Conservation (phyloP, 2,113 vertebrate genomes). For the Ageneiosus marmoratus region DNA sequence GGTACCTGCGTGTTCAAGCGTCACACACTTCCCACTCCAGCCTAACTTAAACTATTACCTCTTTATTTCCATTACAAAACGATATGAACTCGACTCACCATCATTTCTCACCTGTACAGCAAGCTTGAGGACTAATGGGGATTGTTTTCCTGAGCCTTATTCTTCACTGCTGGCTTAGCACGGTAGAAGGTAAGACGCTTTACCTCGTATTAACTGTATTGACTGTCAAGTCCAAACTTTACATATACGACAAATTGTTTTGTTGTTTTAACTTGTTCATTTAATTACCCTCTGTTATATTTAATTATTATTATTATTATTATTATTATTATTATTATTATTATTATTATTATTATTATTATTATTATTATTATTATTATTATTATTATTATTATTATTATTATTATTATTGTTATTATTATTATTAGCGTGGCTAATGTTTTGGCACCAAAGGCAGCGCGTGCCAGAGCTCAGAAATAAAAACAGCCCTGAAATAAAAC, state of each 20-base stretch:
- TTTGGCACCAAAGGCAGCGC: background rate
- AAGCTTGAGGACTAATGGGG: conserved; percentile 92
- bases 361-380: no score
- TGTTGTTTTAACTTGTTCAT: no score
- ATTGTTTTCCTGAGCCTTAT: conserved; percentile 85
- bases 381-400: no score
- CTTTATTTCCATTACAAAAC: conserved; percentile 1
- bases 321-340: background rate
- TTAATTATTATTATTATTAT: background rate
- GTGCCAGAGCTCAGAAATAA: background rate
- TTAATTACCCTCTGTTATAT: no score
- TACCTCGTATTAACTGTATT: background rate
- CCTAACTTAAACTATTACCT: background rate
- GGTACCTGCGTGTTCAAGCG: conserved; percentile 51
- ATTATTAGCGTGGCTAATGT: background rate
- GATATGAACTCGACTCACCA: conserved; percentile 53
- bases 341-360: background rate
- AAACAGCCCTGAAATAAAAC: background rate
- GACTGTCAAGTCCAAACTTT: background rate
- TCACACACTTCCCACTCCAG: background rate
- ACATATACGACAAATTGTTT: no score
- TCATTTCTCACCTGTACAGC: conserved; percentile 73
- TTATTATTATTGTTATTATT: background rate
- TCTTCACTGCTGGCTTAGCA: conserved; percentile 83
- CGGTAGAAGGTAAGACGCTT: conserved; percentile 84